These are phyloP conservation scores for Darevskia nairensis DNA, from an alignment of 2,797 vertebrate genomes.

Conservation along the genomic window DNA sequence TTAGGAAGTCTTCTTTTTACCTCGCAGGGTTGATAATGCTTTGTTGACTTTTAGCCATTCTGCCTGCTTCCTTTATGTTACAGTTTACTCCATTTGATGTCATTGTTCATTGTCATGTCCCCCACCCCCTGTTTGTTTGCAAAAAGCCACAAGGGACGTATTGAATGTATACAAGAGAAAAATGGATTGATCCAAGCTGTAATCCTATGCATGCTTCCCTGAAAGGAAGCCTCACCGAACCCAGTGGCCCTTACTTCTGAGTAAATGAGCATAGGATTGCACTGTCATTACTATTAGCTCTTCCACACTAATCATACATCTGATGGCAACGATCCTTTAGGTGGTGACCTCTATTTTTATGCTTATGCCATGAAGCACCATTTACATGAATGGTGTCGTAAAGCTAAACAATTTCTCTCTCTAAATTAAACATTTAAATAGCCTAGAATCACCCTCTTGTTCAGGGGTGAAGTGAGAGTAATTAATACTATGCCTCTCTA, in stretches of 20 bases:
- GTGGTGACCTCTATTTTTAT: slow-evolving; percentile 2
- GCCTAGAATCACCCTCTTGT: not conserved
- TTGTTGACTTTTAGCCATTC: too few species aligned
- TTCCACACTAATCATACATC: not conserved
- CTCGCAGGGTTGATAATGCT: too few species aligned
- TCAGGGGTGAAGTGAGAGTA: not conserved
- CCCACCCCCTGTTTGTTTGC: too few species aligned
- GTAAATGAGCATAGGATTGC: not conserved
- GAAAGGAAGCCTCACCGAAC: too few species aligned
- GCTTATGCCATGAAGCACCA: not conserved
- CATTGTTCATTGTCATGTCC: too few species aligned
- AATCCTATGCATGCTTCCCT: too few species aligned
- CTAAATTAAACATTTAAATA: slow-evolving; percentile 4
- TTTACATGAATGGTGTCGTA: not conserved
- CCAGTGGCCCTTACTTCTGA: not conserved
- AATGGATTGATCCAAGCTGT: too few species aligned
- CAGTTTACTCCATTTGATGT: too few species aligned
- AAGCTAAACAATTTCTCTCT: not conserved
- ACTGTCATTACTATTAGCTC: not conserved
- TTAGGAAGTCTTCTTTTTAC: too few species aligned
- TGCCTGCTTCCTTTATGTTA: too few species aligned
- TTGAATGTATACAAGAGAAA: too few species aligned
- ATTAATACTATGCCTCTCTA: slow-evolving; percentile 1
- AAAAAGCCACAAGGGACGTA: too few species aligned
- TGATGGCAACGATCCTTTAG: not conserved